Conservation (phyloP, 1,140 invertebrate genomes). For the Drosophila sucinea region DNA sequence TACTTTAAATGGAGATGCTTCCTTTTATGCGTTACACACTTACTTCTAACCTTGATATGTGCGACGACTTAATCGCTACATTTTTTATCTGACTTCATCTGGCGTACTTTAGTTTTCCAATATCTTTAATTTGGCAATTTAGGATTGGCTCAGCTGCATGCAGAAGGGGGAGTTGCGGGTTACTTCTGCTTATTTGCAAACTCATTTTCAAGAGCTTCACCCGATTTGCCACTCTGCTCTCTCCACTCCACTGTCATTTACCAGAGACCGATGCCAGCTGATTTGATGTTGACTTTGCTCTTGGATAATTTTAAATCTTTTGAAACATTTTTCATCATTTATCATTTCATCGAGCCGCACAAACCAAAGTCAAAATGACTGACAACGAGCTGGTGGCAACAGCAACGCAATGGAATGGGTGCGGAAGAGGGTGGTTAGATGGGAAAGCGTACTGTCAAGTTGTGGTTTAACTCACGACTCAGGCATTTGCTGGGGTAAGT, state of each 20-base stretch:
- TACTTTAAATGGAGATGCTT: no score
- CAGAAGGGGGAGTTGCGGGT: constrained; percentile 23
- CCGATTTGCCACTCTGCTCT: background rate
- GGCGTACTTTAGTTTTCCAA: constrained; percentile 15
- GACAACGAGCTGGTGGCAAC: constrained; percentile 76
- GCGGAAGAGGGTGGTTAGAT: constrained; percentile 5
- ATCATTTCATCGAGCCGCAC: constrained; percentile 78
- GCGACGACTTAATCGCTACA: no score
- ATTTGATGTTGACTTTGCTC: constrained; percentile 73
- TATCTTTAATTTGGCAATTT: constrained; percentile 24
- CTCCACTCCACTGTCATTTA: background rate
- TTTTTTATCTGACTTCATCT: background rate
- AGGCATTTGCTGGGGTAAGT: constrained; percentile 31
- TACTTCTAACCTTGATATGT: no score
- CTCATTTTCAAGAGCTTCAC: constrained; percentile 46
- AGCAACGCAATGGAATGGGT: constrained; percentile 11
- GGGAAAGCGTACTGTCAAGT: constrained; percentile 43
- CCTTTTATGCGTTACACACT: no score
- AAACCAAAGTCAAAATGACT: constrained; percentile 79
- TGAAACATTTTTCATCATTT: constrained; percentile 83
- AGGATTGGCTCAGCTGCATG: constrained; percentile 40
- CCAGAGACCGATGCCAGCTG: constrained; percentile 27
- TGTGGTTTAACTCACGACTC: constrained; percentile 70
- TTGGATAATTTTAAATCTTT: constrained; percentile 80
- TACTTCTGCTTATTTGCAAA: constrained; percentile 61